Base-by-base conservation (phyloP, 2,888 invertebrate species). In the Tenodera sinensis region DNA sequence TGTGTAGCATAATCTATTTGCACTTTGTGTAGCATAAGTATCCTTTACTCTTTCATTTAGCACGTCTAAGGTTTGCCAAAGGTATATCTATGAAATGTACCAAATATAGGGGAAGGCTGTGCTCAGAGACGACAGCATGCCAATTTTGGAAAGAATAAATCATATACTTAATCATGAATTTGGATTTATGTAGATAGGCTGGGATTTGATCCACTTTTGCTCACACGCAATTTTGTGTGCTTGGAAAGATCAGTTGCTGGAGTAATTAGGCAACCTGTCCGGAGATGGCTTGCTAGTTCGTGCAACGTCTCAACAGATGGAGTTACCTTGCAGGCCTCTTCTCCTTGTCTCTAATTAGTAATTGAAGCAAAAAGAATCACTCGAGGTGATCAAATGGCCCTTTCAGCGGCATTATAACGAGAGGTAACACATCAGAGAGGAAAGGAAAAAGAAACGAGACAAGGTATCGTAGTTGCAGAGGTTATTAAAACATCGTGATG, bases 401-500 rank as follows among this genome's bases (percentile, higher is more conserved):
- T 82, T 34, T 3, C 9, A 47, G 47, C 12, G 25, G 30, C 34
- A 71, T 71, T 71, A 71, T 71, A 71, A 71, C 54, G 15, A 71
- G 20, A 71, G 54, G 6, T 71, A 71, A 71, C 54, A 71, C 54
- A 71, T 71, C 54, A 71, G 20, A 71, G 54, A 54, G 54, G 42
- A 20, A 83, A 87, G 2, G 20, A 28, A 28, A 30, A 34, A 20
- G 30, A 87, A 81, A 34, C 12, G 28, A n/a, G 20, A 82, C 6
- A 34, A 42, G 4, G 34, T 87, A 20, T 34, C 54, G 54, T 20
- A 71, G 54, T 71, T 71, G 20, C 54, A 27, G 87, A 83, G 87
- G 87, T 87, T 83, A 87, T 87, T 87, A 87, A 87, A 83, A 87
- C 34, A 87, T 87, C 87, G 83, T 87, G 87, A 71, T 71, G 54